Base-by-base conservation (phyloP, 2,888 invertebrate genomes). In the Lissonota sp. region DNA sequence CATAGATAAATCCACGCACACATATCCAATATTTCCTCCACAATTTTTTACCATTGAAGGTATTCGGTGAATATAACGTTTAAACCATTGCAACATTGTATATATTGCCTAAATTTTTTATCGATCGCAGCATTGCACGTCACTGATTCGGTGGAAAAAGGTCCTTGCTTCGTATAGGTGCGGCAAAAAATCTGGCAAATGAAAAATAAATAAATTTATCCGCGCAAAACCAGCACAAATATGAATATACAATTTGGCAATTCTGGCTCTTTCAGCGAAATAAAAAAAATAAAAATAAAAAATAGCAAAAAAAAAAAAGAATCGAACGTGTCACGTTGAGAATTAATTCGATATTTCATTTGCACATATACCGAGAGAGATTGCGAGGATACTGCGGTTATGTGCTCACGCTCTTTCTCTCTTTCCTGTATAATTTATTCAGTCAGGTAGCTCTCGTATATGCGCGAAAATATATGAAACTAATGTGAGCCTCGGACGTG, bases 401-500 rank as follows among this genome's bases (percentile, higher is more conserved):
- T 55, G 26, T 26, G 42, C 67, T 51, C 26, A 26, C 26, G 58
- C 39, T 5, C 14, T 60, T 51, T 63, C 72, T 44, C 14, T 46
- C 16, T 53, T 57, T 14, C 12, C n/a, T 16, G 64, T 60, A 40
- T 81, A 74, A 81, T 70, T 81, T 78, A 81, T 81, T 81, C 81
- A 74, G 42, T 37, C 74, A 78, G 70, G 73, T 78, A 74, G 81
- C 81, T 64, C 42, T 46, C 46, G 73, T 51, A 64, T 70, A 70
- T 46, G 53, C 44, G 40, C 39, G 57, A 69, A 39, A 78, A 78
- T 78, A 81, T 81, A 78, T 74, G 64, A 78, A 81, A 78, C 81
- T 78, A 74, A 81, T 78, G 81, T 70, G 64, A 77, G 66, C 49
- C 55, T 49, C 69, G 69, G 66, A 81, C 78, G 73, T 71, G 81